Base-by-base conservation (phyloP, 2,113 vertebrate species). In the Dascyllus trimaculatus region DNA sequence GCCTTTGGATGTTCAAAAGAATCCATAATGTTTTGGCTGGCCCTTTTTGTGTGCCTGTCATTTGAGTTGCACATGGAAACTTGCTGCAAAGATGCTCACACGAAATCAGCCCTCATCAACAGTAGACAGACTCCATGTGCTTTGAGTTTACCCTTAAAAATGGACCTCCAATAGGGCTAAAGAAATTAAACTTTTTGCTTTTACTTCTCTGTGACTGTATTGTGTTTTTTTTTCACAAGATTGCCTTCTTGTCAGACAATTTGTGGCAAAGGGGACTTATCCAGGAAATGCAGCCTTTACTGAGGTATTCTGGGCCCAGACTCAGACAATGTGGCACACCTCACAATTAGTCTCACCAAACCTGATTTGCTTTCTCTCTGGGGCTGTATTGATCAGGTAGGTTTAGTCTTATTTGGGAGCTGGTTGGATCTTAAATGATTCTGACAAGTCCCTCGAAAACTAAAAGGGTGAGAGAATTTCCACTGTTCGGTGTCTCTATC, bases 341-440 rank as follows among this genome's bases (percentile, higher is more conserved):
- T 25, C 48, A 62, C 38, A 70, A 78, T 53, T 70, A 64, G 75
- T 54, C 46, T 74, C 52, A 62, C 57, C 53, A 81, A 59, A 77
- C 64, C 49, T 78, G 38, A 49, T 80, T 80, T 71, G 43, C 51
- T 68, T 76, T 76, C 60, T 76, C 66, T 66, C 76, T 2, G 14
- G 32, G 17, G 48, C 18, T 53, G 22, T 60, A 81, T 73, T 54
- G 75, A 84, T 74, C 54, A 19, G 24, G 66, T 24, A 11, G 46
- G n/a, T 79, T 75, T 65, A 52, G 71, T n/a, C 49, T 72, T 54
- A 71, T 79, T 73, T 71, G 25, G 66, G 48, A 79, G 9, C 24
- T 48, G 24, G 29, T 49, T 78, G 48, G 60, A 67, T 49, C n/a
- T 51, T 57, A 81, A 78, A 65, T 25, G 3, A 58, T 26, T 10